Conservation (phyloP, 2,113 vertebrate genomes). For the Peromyscus californicus region DNA sequence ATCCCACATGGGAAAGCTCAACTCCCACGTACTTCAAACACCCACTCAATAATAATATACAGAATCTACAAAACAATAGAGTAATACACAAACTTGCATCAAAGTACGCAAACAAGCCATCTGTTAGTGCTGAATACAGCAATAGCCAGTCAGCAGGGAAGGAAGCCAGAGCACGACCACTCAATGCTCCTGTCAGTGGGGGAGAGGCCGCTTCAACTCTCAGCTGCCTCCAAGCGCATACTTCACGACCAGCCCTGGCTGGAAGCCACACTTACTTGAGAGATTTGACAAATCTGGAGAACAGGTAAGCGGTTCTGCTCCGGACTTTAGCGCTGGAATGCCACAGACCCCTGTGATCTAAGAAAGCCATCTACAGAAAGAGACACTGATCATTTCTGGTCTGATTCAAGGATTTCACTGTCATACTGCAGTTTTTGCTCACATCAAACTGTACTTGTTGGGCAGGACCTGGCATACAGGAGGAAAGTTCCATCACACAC, state of each 20-base stretch:
- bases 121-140: slow-evolving; percentile 30
- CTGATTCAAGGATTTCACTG: background rate
- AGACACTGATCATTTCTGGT: slow-evolving; percentile 58
- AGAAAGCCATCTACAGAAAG: slow-evolving; percentile 95
- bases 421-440: background rate
- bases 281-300: slow-evolving; percentile 98
- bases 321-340: slow-evolving; percentile 97
- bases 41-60: background rate
- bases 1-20: background rate
- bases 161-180: background rate
- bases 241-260: background rate
- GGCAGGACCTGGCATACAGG: background rate
- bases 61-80: background rate
- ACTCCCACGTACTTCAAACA: background rate
- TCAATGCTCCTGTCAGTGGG: background rate
- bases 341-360: slow-evolving; percentile 97
- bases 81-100: background rate
- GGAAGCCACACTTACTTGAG: slow-evolving; percentile 93
- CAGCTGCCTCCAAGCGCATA: background rate
- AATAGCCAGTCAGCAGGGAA: background rate
- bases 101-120: background rate
- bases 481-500: background rate
- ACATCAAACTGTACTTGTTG: slow-evolving; percentile 28
- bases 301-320: slow-evolving; percentile 97
- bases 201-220: background rate